Conservation (phyloP, 2,113 vertebrate genomes). For the Paramormyrops kingsleyae region DNA sequence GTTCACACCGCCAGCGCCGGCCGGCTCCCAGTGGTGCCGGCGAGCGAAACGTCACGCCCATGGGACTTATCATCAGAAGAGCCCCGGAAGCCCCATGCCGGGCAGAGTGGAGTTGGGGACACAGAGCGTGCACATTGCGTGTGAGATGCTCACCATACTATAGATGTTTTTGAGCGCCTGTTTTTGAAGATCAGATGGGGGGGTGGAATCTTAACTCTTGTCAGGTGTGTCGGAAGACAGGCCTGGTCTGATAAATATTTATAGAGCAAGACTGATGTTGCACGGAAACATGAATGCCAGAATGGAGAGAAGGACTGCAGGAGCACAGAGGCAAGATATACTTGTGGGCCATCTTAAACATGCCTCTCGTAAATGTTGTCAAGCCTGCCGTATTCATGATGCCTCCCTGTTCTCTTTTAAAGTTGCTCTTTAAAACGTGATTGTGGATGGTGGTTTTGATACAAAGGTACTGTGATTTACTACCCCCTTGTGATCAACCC, state of each 20-base stretch:
- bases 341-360: not conserved
- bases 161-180: not conserved
- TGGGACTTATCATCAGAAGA: not conserved
- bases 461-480: not conserved
- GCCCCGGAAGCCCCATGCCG: not conserved
- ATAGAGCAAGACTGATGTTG: conserved; percentile 31
- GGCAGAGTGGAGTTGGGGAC: not conserved
- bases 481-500: not conserved
- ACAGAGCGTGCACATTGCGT: not conserved
- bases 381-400: not conserved
- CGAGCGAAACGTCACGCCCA: not conserved
- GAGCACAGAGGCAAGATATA: not conserved
- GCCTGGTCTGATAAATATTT: conserved; percentile 37
- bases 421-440: not conserved
- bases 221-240: conserved; percentile 31
- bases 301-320: not conserved
- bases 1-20: not conserved
- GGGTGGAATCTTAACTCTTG: conserved; percentile 34
- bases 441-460: not conserved
- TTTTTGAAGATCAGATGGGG: conserved; percentile 30
- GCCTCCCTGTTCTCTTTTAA: not conserved
- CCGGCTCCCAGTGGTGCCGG: not conserved
- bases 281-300: conserved; percentile 29
- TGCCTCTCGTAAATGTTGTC: not conserved
- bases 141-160: conserved; percentile 20